Evolutionary conservation across 2,888 invertebrate species (phyloP).

Genomic region (Eupithecia subfuscata): DNA sequence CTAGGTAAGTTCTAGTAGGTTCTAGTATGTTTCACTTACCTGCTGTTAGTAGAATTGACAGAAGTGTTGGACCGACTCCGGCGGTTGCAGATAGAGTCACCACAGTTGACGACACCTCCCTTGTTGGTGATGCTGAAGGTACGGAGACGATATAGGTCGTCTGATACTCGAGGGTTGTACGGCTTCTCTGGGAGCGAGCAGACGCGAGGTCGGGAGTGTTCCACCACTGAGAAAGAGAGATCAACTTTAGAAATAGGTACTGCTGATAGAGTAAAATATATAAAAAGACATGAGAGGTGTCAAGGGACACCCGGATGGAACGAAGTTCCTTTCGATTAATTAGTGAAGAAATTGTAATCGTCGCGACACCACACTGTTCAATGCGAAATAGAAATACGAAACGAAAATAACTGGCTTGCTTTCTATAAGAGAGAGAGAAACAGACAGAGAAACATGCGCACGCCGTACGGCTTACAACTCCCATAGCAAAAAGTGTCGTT

Average conservation of each 20-base stretch:
- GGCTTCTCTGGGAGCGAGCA: conserved; percentile 94
- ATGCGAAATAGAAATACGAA: no score
- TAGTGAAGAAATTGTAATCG: no score
- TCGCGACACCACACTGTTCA: no score
- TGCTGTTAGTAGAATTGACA: conserved; percentile 92
- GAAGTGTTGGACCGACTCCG: conserved; percentile 94
- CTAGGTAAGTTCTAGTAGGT: neutral
- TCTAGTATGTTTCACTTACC: conserved; percentile 69
- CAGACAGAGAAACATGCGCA: no score
- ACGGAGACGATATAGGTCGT: conserved; percentile 92
- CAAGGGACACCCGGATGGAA: no score
- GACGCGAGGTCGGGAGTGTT: conserved; percentile 92
- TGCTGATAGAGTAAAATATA: no score
- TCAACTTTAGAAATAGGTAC: neutral
- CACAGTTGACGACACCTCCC: conserved; percentile 94
- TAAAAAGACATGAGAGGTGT: no score
- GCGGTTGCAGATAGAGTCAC: conserved; percentile 94
- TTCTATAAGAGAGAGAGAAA: no score
- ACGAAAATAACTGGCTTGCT: no score
- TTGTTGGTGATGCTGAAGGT: conserved; percentile 95
- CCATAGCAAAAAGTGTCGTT: no score
- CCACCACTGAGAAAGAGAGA: conserved; percentile 86
- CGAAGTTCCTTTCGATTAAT: no score
- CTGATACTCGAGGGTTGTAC: conserved; percentile 92
- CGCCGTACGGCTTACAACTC: no score